A percentile compares a stretch with the other conserved stretches of the same genome.
Evolutionary conservation across 1,140 invertebrate genomes (phyloP).

Genomic region (Anoplophora glabripennis): DNA sequence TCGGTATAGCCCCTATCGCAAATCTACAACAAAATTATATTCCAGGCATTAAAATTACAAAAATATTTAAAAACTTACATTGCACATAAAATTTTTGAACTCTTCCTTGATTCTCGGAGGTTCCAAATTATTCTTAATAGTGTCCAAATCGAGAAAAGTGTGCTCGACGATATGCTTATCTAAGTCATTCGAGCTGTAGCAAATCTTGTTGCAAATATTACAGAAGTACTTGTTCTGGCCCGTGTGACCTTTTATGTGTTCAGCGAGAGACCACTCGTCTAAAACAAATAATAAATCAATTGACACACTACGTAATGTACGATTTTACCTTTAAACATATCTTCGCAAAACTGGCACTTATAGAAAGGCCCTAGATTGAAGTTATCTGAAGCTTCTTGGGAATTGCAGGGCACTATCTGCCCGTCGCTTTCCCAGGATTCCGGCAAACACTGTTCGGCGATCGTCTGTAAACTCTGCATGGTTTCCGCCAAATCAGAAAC

Average conservation of each 20-base stretch:
- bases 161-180: slow-evolving; percentile 35
- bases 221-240: slow-evolving; percentile 43
- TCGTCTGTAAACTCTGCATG: slow-evolving; percentile 47
- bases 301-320: background rate
- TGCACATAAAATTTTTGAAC: slow-evolving; percentile 21
- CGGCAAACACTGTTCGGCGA: slow-evolving; percentile 46
- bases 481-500: slow-evolving; percentile 47
- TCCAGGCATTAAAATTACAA: background rate
- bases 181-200: slow-evolving; percentile 27
- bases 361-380: slow-evolving; percentile 41
- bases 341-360: slow-evolving; percentile 46
- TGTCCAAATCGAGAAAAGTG: slow-evolving; percentile 25
- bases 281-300: slow-evolving; percentile 1
- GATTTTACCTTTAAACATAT: slow-evolving; percentile 41
- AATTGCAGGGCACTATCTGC: slow-evolving; percentile 26
- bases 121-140: slow-evolving; percentile 21
- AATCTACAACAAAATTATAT: slow-evolving; percentile 30
- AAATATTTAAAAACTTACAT: slow-evolving; percentile 29
- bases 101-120: background rate
- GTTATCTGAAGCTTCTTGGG: slow-evolving; percentile 36
- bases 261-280: slow-evolving; percentile 47
- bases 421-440: slow-evolving; percentile 32
- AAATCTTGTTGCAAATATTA: slow-evolving; percentile 36
- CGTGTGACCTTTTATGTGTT: slow-evolving; percentile 45
- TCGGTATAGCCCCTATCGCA: slow-evolving; percentile 38